Evolutionary conservation across 2,797 vertebrate species (phyloP).

Genomic region (Silurus lanzhouensis): DNA sequence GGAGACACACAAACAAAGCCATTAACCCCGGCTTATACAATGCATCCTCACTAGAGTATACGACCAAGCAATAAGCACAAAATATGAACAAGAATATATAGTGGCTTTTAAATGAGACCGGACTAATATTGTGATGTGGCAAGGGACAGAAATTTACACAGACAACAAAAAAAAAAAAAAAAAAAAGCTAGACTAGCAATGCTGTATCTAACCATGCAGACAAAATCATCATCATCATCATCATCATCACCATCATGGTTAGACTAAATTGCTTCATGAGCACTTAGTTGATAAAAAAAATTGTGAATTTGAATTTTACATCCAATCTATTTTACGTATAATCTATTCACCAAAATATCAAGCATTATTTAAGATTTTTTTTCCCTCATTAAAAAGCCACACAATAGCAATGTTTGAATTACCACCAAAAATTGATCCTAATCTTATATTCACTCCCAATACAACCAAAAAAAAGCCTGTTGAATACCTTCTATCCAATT

Average conservation of each 20-base stretch:
- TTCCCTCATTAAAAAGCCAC: background rate
- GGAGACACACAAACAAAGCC: conserved; percentile 77
- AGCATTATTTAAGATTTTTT: background rate
- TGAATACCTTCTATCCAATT: background rate
- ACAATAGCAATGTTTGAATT: background rate
- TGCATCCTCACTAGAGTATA: conserved; percentile 25
- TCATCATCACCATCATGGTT: background rate
- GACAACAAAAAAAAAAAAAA: background rate
- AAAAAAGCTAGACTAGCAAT: background rate
- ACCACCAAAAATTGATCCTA: background rate
- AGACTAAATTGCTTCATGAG: background rate
- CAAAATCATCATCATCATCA: conserved; percentile 1
- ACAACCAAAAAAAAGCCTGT: background rate
- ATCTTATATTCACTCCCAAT: background rate
- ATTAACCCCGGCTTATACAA: conserved; percentile 75
- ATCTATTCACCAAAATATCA: background rate
- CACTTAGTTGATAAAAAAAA: background rate
- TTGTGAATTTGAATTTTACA: background rate
- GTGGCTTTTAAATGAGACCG: conserved; percentile 8
- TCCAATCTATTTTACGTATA: background rate
- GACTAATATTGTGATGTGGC: background rate
- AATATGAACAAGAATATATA: conserved; percentile 16
- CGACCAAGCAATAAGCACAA: background rate
- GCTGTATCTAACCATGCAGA: background rate
- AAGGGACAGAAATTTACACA: background rate